These are phyloP conservation scores for Lophura swinhoii DNA, from an alignment of 2,797 vertebrate species.

Conservation along the genomic window DNA sequence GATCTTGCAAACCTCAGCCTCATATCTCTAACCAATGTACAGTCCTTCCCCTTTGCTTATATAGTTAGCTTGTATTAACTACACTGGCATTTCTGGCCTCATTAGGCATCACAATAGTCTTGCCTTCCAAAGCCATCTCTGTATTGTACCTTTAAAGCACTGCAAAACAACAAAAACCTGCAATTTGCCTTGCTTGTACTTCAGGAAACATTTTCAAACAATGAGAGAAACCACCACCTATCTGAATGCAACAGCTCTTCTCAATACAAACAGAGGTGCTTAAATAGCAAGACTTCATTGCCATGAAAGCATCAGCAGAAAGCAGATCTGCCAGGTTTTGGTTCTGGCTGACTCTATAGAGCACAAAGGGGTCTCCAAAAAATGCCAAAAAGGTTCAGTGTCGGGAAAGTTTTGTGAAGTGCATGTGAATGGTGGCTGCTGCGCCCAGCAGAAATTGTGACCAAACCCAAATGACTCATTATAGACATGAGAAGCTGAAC, in stretches of 20 bases:
- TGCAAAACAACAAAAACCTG: neutral
- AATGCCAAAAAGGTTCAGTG: neutral
- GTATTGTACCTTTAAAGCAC: neutral
- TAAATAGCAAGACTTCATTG: neutral
- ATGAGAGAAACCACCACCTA: neutral
- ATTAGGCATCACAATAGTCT: neutral
- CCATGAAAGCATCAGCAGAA: neutral
- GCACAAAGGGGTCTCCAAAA: conserved; percentile 9
- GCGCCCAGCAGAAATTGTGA: neutral
- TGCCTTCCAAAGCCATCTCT: neutral
- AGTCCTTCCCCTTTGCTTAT: neutral
- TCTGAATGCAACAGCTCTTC: accelerated
- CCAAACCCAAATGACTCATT: neutral
- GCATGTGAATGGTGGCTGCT: neutral
- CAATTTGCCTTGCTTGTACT: neutral
- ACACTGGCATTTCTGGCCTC: neutral
- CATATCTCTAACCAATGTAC: neutral
- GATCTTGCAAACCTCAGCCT: neutral
- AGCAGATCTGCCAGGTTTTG: neutral
- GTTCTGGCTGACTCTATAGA: neutral
- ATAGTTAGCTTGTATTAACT: neutral
- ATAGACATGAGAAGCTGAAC: neutral
- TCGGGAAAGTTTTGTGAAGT: neutral
- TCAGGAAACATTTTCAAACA: neutral
- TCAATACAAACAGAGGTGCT: neutral